Evolutionary conservation across 2,888 invertebrate genomes (phyloP), one percentile per base, ranked within the genome.

Genomic region (Podabrus alpinus): DNA sequence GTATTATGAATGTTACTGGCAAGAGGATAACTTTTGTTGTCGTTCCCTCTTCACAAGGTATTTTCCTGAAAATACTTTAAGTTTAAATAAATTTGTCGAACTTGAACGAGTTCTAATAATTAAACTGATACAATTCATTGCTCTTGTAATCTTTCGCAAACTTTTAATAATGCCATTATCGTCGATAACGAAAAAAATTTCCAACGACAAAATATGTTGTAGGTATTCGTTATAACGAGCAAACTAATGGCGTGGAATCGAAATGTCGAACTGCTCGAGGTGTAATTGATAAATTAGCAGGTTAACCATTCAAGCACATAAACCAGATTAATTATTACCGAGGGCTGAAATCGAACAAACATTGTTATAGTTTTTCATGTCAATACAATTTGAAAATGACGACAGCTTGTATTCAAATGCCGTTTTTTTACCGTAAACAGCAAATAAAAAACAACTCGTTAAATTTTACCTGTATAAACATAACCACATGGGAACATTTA

Each of bases 21-120:
- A 70, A 70, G 70, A 29, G 64, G 70, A 70, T 70, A 70, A 62
- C 11, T 70, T 70, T 70, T 70, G 61, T 64, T 69, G 25, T 64
- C 25, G 15, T 19, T 64, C 64, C 13, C 29, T 13, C 7, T 64
- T 62, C 62, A 11, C 13, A 13, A 13, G 29, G 29, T 29, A 29
- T 29, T 29, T 29, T 29, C 11, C 0, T 45, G 45, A 45, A n/a
- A n/a, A 45, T 45, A 45, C n/a, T n/a, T n/a, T 45, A n/a, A 1
- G 45, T 45, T 45, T 5, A 45, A 45, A n/a, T 13, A n/a, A n/a
- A 45, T 45, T 45, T 45, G 45, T n/a, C 2, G 7, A 7, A 45
- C 45, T 45, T 45, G 9, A n/a, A 45, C n/a, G n/a, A 9, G 45
- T 45, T 45, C 45, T 45, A n/a, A n/a, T 45, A 45, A 45, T 45